Conservation (phyloP, 2,888 invertebrate species). For the Pediacus dermestoides region DNA sequence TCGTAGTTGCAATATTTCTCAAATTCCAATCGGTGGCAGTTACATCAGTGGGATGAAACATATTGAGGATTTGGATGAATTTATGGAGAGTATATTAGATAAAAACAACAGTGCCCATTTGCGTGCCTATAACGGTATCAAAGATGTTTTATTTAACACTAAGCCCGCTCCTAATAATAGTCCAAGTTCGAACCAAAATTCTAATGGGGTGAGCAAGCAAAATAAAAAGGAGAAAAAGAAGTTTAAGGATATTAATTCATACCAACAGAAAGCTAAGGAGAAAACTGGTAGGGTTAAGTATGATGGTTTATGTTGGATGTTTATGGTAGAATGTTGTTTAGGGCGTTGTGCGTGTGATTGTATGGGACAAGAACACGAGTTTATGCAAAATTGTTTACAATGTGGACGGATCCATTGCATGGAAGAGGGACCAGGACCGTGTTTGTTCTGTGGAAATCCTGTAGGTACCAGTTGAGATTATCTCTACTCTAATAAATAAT, state of each 20-base stretch:
- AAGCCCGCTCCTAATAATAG: conserved; percentile 13
- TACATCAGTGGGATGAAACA: conserved; percentile 70
- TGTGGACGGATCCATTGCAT: conserved; percentile 94
- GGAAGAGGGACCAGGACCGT: conserved; percentile 96
- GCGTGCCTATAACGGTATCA: conserved; percentile 55
- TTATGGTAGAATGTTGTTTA: conserved; percentile 32
- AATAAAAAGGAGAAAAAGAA: conserved; percentile 36
- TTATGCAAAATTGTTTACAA: conserved; percentile 88
- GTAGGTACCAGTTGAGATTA: no score
- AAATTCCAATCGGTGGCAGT: conserved; percentile 50
- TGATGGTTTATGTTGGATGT: conserved; percentile 1
- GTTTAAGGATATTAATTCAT: conserved; percentile 35
- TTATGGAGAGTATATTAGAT: conserved; percentile 71
- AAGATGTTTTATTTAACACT: conserved; percentile 41
- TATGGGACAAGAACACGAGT: conserved; percentile 82
- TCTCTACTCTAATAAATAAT: no score
- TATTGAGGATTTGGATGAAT: conserved; percentile 70
- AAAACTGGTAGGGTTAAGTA: conserved; percentile 18
- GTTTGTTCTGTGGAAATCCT: conserved; percentile 88
- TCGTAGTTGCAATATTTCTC: neutral
- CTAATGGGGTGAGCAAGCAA: conserved; percentile 10
- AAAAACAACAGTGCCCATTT: conserved; percentile 63
- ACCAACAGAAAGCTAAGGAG: conserved; percentile 35
- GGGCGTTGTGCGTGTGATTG: conserved; percentile 89
- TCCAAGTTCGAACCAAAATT: conserved; percentile 5